A percentile compares a stretch with the other conserved stretches of the same genome.
Evolutionary conservation across 2,797 vertebrate species (phyloP).

Genomic region (Calcarius lapponicus): DNA sequence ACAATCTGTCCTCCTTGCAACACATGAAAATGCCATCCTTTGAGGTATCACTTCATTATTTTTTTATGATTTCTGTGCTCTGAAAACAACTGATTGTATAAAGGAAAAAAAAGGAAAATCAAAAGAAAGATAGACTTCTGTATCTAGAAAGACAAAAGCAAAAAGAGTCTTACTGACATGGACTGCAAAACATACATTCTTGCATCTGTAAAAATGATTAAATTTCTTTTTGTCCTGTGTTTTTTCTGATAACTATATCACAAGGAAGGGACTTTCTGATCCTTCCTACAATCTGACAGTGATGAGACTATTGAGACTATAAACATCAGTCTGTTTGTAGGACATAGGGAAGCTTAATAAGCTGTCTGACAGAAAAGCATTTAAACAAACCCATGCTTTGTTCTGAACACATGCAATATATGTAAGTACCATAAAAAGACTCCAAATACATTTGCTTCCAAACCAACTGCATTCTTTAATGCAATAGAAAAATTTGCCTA

Average conservation of each 20-base stretch:
- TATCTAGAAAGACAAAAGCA: not conserved
- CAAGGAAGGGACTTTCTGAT: not conserved
- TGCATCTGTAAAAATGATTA: not conserved
- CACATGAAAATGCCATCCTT: not conserved
- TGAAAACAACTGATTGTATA: not conserved
- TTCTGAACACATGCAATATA: not conserved
- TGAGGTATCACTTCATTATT: not conserved
- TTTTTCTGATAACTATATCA: not conserved
- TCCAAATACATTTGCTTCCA: not conserved
- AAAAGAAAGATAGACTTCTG: not conserved
- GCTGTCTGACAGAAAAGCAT: not conserved
- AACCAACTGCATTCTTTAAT: not conserved
- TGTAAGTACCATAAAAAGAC: not conserved
- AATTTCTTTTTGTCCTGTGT: not conserved
- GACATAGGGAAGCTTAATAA: not conserved
- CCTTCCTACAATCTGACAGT: not conserved
- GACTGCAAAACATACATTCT: not conserved
- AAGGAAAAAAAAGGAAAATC: not conserved
- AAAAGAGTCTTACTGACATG: not conserved
- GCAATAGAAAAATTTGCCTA: not conserved
- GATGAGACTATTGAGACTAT: not conserved
- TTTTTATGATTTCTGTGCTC: not conserved
- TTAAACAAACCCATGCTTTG: not conserved
- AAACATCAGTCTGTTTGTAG: not conserved
- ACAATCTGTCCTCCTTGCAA: not conserved